Evolutionary conservation across 2,113 vertebrate genomes (phyloP).

Genomic region (Mungos mungo): DNA sequence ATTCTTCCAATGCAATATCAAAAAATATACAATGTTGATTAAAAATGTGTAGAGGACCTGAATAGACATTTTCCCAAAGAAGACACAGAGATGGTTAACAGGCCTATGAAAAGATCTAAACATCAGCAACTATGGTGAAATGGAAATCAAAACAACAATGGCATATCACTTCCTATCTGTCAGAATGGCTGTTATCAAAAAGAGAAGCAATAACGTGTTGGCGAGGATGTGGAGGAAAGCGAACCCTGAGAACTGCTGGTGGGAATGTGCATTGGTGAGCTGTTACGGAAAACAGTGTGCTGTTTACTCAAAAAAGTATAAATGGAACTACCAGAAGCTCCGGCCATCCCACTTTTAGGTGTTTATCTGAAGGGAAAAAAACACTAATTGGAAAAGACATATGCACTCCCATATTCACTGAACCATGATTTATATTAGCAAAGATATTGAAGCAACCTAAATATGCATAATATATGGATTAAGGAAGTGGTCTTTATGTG

Average conservation of each 20-base stretch:
- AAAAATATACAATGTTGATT: not conserved
- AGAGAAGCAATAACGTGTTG: not conserved
- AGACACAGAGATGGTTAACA: not conserved
- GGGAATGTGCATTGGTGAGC: not conserved
- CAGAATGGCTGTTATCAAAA: not conserved
- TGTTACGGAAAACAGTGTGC: not conserved
- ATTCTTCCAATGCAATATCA: not conserved
- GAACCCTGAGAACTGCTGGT: not conserved
- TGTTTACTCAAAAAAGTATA: not conserved
- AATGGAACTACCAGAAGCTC: not conserved
- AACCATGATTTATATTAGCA: not conserved
- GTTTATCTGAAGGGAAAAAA: not conserved
- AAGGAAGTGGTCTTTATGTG: not conserved
- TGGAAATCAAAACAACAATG: not conserved
- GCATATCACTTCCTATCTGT: not conserved
- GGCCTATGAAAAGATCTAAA: not conserved
- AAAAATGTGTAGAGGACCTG: not conserved
- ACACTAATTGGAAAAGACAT: not conserved
- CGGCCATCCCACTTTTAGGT: not conserved
- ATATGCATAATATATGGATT: not conserved
- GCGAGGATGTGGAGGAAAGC: not conserved
- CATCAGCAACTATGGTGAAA: not conserved
- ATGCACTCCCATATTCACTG: not conserved
- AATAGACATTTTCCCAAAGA: not conserved
- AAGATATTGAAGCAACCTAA: not conserved